Evolutionary conservation across 2,888 invertebrate genomes (phyloP), one percentile per base, ranked within the genome.

Genomic region (Bombyx huttoni): DNA sequence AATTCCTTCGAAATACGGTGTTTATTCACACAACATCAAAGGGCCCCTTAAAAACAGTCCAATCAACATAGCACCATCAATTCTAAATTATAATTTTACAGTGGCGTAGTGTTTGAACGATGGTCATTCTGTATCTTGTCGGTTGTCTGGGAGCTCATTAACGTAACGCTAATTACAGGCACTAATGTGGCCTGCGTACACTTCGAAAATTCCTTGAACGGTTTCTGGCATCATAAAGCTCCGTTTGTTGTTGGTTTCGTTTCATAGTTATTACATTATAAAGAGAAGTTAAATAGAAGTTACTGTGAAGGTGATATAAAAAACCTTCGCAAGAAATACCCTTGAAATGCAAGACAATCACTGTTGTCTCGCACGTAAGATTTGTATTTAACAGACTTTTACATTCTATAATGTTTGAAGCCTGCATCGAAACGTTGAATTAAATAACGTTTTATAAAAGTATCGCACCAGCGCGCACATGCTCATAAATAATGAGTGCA

Each of bases 81-180:
- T 24, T 3, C 24, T 24, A 24, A 24, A 24, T 24, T 24, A 24
- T 24, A 24, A 24, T 24, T 24, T 24, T 24, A 55, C 55, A 54
- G 53, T 59, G 53, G 58, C 62, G 58, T 57, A 47, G 54, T 63
- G 60, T 58, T 56, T 54, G 55, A 54, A 53, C 57, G 53, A 54
- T 48, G 47, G 62, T 55, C 55, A 56, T 63, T 63, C 70, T 61
- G 58, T 64, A 77, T 72, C 70, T 74, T 64, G 75, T 53, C 73
- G 78, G 70, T 63, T 78, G 71, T 72, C 64, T 73, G 71, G 67
- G 68, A 78, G 73, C 81, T 83, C 82, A 84, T 86, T 86, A 86
- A 82, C 83, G 68, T 63, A 72, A 68, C 74, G 78, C 80, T 84
- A 86, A 87, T 86, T 86, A 78, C 77, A 68, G 73, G 67, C 70